Evolutionary conservation across 2,888 invertebrate species (phyloP), one percentile per base, ranked within the genome.

Genomic region (Pasiphila rectangulata): DNA sequence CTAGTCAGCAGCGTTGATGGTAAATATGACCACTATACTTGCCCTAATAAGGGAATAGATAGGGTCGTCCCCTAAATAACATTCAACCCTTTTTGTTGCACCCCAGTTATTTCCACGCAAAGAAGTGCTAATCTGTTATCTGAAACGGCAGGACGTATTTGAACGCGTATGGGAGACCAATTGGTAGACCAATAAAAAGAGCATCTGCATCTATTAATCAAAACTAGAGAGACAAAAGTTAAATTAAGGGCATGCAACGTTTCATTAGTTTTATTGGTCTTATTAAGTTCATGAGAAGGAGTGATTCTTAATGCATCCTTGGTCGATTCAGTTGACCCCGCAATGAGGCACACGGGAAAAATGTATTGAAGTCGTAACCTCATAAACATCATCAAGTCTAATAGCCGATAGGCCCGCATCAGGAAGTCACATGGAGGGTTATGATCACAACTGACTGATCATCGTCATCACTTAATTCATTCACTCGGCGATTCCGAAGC

Each of bases 371-470:
- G 69, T 77, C 72, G 74, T 78, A 75, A 74, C 80, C 69, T 78
- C 72, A 75, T 78, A 74, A 74, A 80, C 80, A 84, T 85, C 85
- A 78, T 81, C 83, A 78, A 71, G 69, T 74, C 63, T 77, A 75
- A 77, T 82, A 79, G 80, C 72, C 67, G 74, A 76, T 75, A 66
- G 66, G 69, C 87, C 87, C 87, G 87, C 83, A 87, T 83, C 67
- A 83, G 86, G 87, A 87, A 84, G 84, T 75, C 61, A 69, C 72
- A 80, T 77, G 82, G 85, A 84, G 70, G 71, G 77, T 79, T 78
- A 72, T 64, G 63, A 63, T 64, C 32, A 40, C 25, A 48, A 37
- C 40, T 73, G 72, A 76, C 71, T 73, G 64, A 45, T 59, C 55
- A 60, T 64, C 69, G 69, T 71, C 69, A 71, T 61, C 67, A 64